These are phyloP conservation scores for Ceraclea dissimilis DNA, from an alignment of 2,888 invertebrate genomes.

Conservation along the genomic window DNA sequence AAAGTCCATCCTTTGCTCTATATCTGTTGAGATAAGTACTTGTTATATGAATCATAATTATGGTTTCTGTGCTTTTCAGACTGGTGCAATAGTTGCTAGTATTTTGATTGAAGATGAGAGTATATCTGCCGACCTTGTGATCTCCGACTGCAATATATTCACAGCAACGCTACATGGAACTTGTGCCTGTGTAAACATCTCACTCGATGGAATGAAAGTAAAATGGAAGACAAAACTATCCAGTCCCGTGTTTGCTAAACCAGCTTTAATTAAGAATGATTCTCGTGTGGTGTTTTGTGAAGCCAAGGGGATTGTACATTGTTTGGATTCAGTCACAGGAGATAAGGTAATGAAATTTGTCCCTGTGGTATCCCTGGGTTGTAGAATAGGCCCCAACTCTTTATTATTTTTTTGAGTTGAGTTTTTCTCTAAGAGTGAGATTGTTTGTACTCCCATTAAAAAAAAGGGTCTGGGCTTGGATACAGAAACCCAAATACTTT, in stretches of 20 bases:
- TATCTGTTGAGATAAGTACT: too few species aligned
- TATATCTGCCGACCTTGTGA: slow-evolving; percentile 43
- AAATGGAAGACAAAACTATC: slow-evolving; percentile 52
- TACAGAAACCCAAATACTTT: too few species aligned
- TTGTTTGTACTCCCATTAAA: too few species aligned
- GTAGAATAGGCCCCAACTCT: too few species aligned
- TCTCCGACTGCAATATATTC: slow-evolving; percentile 37
- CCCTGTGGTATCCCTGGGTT: too few species aligned
- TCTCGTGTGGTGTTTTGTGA: slow-evolving; percentile 49
- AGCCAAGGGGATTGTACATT: slow-evolving; percentile 50
- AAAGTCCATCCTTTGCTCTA: too few species aligned
- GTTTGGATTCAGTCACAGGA: slow-evolving; percentile 44
- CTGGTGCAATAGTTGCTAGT: slow-evolving; percentile 37
- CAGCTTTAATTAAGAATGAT: slow-evolving; percentile 48
- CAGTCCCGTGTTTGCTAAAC: slow-evolving; percentile 61
- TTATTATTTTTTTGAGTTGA: neutral
- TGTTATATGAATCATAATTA: too few species aligned
- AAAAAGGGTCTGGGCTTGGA: too few species aligned
- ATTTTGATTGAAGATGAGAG: slow-evolving; percentile 39
- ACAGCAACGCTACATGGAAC: slow-evolving; percentile 53
- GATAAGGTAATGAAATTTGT: slow-evolving; percentile 37
- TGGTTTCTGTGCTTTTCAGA: too few species aligned
- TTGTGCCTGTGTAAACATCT: slow-evolving; percentile 46
- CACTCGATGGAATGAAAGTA: slow-evolving; percentile 43
- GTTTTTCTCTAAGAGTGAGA: neutral